These are phyloP conservation scores for Lumbricus terrestris DNA, from an alignment of 2,888 invertebrate species.

Conservation along the genomic window DNA sequence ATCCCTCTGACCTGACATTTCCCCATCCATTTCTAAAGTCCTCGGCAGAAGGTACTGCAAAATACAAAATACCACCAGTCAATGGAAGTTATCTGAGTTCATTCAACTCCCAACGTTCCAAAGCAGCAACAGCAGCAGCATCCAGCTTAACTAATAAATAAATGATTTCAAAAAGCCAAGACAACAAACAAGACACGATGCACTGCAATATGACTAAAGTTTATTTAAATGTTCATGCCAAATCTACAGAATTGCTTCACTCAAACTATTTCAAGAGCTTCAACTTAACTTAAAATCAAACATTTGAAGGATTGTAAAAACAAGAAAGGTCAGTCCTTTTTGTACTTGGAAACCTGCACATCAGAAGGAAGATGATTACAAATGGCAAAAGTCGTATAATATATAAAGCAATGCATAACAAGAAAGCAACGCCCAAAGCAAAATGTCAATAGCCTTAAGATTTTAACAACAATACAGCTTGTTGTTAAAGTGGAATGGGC, in stretches of 20 bases:
- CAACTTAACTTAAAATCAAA: neutral
- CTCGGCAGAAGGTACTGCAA: slow-evolving; percentile 3
- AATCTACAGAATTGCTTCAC: neutral
- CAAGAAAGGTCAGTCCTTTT: neutral
- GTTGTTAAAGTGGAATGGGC: neutral
- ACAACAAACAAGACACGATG: neutral
- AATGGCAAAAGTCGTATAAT: neutral
- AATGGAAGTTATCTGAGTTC: neutral
- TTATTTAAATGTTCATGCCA: neutral
- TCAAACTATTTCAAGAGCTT: neutral
- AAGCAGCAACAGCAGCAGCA: neutral
- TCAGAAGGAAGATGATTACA: neutral
- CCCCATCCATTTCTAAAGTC: neutral
- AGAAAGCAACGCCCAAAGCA: neutral
- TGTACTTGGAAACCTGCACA: neutral
- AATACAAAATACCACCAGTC: neutral
- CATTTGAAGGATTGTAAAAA: neutral
- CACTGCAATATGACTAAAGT: neutral
- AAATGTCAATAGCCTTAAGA: neutral
- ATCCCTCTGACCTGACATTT: neutral
- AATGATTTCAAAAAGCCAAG: neutral
- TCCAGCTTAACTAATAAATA: neutral
- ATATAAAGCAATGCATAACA: neutral
- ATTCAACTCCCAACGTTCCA: neutral
- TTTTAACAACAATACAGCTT: no score